Conservation (phyloP, 2,888 invertebrate genomes). For the Aspidiotus destructor region DNA sequence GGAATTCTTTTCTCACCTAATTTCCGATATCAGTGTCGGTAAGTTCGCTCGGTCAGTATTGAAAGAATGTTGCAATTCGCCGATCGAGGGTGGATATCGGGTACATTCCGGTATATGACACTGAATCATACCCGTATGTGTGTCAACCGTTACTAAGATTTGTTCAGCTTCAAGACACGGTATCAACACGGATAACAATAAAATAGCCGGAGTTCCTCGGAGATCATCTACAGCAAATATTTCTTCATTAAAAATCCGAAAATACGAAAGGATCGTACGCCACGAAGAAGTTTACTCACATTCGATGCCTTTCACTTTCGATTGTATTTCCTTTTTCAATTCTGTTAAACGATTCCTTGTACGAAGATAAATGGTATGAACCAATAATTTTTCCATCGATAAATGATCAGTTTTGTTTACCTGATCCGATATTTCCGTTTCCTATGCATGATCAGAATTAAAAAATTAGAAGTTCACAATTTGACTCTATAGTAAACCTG, state of each 20-base stretch:
- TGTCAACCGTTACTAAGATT: slow-evolving; percentile 83
- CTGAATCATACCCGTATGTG: slow-evolving; percentile 83
- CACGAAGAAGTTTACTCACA: slow-evolving; percentile 46
- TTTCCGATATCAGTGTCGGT: slow-evolving; percentile 56
- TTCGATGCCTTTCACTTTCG: slow-evolving; percentile 60
- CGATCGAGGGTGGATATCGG: slow-evolving; percentile 56
- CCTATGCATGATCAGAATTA: slow-evolving; percentile 41
- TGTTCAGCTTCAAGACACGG: slow-evolving; percentile 88
- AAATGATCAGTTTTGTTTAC: slow-evolving; percentile 80
- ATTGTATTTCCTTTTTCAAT: slow-evolving; percentile 64
- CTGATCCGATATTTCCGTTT: slow-evolving; percentile 59
- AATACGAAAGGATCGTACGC: background rate
- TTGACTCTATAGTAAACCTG: background rate
- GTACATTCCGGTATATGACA: slow-evolving; percentile 82
- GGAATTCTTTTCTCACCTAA: slow-evolving; percentile 45
- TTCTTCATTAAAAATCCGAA: background rate
- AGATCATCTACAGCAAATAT: slow-evolving; percentile 42
- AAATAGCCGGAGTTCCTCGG: slow-evolving; percentile 83
- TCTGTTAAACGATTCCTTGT: slow-evolving; percentile 74
- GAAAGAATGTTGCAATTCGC: slow-evolving; percentile 70
- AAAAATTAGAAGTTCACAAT: background rate
- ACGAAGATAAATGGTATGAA: slow-evolving; percentile 89
- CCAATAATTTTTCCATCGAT: slow-evolving; percentile 88
- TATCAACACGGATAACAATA: slow-evolving; percentile 78
- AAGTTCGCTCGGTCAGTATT: slow-evolving; percentile 62